Evolutionary conservation across 35 echinoderm and acorn worm species (phyloP).

Genomic region (Lytechinus pictus): DNA sequence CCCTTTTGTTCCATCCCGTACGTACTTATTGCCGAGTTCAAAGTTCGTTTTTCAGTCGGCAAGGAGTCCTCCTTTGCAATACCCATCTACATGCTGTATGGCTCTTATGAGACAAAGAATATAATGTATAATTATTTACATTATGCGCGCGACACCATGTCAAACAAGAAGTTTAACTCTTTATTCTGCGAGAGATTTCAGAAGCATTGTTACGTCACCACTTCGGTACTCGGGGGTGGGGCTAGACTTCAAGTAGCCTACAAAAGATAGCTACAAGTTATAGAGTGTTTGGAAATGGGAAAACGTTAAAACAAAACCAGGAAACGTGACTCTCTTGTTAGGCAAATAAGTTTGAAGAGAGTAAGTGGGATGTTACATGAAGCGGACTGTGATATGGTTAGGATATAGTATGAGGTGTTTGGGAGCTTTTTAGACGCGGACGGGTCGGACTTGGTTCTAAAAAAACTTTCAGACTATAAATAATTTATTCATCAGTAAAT

Average conservation of each 20-base stretch:
- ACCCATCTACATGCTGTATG: too few species aligned
- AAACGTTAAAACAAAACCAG: background rate
- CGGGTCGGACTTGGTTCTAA: background rate
- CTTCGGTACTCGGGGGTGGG: background rate
- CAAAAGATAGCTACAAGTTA: background rate
- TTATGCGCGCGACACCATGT: background rate
- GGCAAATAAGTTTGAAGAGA: too few species aligned
- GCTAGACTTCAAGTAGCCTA: background rate
- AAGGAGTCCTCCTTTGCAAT: background rate
- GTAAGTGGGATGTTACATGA: too few species aligned
- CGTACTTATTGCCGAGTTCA: background rate
- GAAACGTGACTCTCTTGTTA: too few species aligned
- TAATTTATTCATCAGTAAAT: too few species aligned
- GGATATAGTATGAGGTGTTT: background rate
- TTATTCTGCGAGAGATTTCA: background rate
- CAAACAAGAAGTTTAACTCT: background rate
- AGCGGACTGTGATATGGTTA: too few species aligned
- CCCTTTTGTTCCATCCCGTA: background rate
- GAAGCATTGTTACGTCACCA: background rate
- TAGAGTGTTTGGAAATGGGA: background rate
- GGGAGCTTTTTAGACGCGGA: background rate
- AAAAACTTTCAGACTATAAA: too few species aligned
- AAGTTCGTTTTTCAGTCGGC: background rate
- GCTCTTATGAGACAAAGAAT: background rate
- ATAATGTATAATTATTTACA: background rate